These are phyloP conservation scores for Tethya wilhelma DNA, from an alignment of 37 sponge, comb jelly and placozoan species.

Conservation along the genomic window DNA sequence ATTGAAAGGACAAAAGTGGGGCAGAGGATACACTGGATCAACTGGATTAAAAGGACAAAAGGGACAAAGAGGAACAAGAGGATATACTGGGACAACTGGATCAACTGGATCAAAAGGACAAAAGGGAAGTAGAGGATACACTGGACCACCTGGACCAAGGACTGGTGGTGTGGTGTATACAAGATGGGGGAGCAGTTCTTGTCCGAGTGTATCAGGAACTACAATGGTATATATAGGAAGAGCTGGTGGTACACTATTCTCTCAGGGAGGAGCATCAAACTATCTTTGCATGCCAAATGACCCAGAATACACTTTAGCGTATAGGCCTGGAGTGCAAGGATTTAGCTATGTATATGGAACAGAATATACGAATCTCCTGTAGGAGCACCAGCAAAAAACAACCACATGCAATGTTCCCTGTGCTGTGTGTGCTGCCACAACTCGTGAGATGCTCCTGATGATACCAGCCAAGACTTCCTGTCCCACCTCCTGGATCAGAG, in stretches of 20 bases:
- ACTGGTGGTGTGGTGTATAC: not conserved
- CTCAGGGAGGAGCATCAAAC: conserved; percentile 11
- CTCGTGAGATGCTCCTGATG: conserved; percentile 13
- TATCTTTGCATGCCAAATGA: conserved; percentile 21
- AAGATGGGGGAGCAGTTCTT: no score
- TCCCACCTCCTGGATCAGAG: conserved; percentile 40
- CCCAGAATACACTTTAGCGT: conserved; percentile 27
- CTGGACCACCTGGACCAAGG: not conserved
- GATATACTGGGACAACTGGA: not conserved
- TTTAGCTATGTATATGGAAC: conserved; percentile 22
- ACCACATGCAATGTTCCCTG: conserved; percentile 61
- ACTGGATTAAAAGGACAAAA: not conserved
- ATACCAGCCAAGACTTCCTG: conserved; percentile 38
- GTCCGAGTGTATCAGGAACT: not conserved
- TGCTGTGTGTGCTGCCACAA: conserved; percentile 49
- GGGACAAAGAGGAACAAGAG: not conserved
- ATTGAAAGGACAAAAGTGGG: no score
- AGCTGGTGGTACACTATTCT: not conserved
- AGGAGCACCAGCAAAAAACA: not conserved
- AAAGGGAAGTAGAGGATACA: no score
- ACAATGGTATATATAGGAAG: not conserved
- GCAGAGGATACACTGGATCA: no score
- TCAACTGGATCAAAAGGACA: no score
- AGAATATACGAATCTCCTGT: conserved; percentile 51
- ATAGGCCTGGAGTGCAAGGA: conserved; percentile 22